A percentile compares a stretch with the other conserved stretches of the same genome.
phyloP scores from a whole-genome alignment of 2,113 vertebrate genomes.

The Cyanoramphus novaezelandiae region DNA sequence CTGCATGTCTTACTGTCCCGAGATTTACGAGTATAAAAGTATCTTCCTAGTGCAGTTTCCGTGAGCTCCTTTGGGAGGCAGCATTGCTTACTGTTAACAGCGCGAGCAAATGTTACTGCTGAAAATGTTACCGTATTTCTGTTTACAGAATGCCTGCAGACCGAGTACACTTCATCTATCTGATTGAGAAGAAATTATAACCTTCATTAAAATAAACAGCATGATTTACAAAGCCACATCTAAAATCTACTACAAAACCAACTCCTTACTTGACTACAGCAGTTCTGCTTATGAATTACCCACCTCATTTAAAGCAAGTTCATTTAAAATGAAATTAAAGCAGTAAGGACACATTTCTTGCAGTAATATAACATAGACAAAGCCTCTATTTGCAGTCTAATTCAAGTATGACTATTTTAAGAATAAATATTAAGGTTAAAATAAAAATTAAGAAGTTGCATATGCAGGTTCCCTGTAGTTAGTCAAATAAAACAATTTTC shows the following conservation, averaged over 20 bases:
- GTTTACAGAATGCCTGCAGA: neutral
- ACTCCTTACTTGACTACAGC: neutral
- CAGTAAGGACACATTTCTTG: neutral
- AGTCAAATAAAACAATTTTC: neutral
- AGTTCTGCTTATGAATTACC: neutral
- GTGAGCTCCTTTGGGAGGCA: constrained; percentile 62
- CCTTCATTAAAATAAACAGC: neutral
- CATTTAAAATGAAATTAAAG: neutral
- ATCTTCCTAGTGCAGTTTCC: neutral
- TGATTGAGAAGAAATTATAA: neutral
- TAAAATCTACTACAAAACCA: neutral
- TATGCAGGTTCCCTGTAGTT: neutral
- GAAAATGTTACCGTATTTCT: neutral
- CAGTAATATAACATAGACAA: neutral
- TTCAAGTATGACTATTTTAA: neutral
- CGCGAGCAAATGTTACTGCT: neutral
- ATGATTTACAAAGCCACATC: neutral
- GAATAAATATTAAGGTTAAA: neutral
- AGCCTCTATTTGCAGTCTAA: neutral
- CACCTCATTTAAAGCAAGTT: neutral
- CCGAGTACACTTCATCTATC: fast-evolving
- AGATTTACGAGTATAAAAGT: neutral
- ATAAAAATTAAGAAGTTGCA: neutral
- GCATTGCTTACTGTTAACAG: constrained; percentile 33
- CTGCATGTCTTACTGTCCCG: neutral